A percentile compares a stretch with the other conserved stretches of the same genome.
Evolutionary conservation across 1,140 invertebrate species (phyloP).

Genomic region (Triops longicaudatus): DNA sequence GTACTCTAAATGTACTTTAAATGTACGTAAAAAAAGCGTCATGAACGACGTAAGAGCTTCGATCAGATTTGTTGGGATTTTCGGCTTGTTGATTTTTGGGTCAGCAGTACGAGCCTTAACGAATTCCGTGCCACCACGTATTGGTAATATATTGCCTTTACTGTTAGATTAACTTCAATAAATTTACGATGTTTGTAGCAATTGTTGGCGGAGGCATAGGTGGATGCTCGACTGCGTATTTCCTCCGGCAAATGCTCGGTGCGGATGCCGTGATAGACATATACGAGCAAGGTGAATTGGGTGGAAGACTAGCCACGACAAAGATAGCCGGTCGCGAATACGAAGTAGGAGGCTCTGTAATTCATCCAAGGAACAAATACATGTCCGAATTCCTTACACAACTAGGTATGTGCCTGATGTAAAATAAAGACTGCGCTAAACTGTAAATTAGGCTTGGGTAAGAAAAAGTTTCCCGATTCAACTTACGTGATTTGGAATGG

Average conservation of each 20-base stretch:
- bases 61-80: too few relatives aligned
- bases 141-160: too few relatives aligned
- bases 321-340: slow-evolving; percentile 44
- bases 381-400: slow-evolving; percentile 49
- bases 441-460: slow-evolving; percentile 37
- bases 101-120: too few relatives aligned
- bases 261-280: slow-evolving; percentile 43
- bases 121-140: too few relatives aligned
- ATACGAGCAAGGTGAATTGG: slow-evolving; percentile 44
- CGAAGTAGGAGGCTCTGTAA: slow-evolving; percentile 52
- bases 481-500: slow-evolving; percentile 47
- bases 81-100: too few relatives aligned
- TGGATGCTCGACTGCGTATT: slow-evolving; percentile 51
- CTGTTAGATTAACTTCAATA: too few relatives aligned
- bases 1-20: too few relatives aligned
- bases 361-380: slow-evolving; percentile 52
- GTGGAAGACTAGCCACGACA: slow-evolving; percentile 49
- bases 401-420: slow-evolving; percentile 40
- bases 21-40: too few relatives aligned
- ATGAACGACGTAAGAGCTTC: too few relatives aligned
- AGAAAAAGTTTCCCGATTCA: slow-evolving; percentile 30
- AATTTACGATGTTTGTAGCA: too few relatives aligned
- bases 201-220: slow-evolving; percentile 57
- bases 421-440: neutral
- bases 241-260: slow-evolving; percentile 46